These are phyloP conservation scores for Galago senegalensis DNA, from an alignment of 2,797 vertebrate species.

Conservation along the genomic window DNA sequence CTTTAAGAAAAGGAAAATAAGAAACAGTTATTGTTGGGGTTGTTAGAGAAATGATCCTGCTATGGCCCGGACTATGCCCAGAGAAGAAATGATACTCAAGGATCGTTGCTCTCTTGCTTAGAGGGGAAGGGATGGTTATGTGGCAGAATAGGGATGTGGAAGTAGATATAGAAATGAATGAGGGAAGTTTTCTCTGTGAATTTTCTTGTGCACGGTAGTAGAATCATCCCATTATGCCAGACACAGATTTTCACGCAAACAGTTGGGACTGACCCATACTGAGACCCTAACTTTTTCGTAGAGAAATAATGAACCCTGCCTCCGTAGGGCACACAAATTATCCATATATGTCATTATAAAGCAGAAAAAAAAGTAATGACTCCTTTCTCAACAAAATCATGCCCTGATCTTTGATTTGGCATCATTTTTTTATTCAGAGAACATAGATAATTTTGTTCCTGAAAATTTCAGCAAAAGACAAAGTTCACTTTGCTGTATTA, in stretches of 20 bases:
- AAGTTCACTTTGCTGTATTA: background rate
- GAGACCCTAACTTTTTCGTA: background rate
- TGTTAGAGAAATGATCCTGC: slow-evolving; percentile 40
- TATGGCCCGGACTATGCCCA: background rate
- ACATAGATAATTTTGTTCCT: background rate
- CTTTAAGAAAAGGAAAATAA: slow-evolving; percentile 72
- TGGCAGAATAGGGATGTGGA: background rate
- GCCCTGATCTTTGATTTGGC: slow-evolving; percentile 45
- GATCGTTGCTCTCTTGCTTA: background rate
- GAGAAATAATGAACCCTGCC: background rate
- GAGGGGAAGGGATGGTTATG: background rate
- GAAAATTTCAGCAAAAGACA: slow-evolving; percentile 5
- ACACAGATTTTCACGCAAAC: background rate
- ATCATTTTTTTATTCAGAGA: background rate
- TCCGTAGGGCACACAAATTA: background rate
- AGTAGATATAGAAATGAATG: background rate
- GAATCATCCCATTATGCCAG: slow-evolving; percentile 1
- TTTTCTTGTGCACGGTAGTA: slow-evolving; percentile 46
- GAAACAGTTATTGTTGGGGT: background rate
- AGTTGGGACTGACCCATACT: background rate
- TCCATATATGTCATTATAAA: background rate
- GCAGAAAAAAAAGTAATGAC: background rate
- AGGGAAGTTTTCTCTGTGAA: background rate
- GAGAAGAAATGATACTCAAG: background rate
- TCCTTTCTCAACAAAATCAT: slow-evolving; percentile 64